Evolutionary conservation across 2,888 invertebrate species (phyloP), one percentile per base, ranked within the genome.

Genomic region (Poecilus cupreus): DNA sequence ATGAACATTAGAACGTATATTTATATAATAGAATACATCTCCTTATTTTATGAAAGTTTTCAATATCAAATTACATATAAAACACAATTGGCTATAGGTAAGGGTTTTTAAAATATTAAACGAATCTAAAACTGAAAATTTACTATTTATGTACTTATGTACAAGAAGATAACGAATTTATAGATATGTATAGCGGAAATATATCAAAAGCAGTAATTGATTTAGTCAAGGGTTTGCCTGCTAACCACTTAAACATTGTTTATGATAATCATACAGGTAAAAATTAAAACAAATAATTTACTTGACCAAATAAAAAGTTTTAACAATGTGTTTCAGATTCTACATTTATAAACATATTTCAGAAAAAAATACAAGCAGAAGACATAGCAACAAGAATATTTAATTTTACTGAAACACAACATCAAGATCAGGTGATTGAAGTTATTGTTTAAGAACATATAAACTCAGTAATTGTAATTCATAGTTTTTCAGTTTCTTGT

Each of bases 401-500:
- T 82, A 89, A 89, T 84, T 83, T 89, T 18, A 80, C 72, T 22
- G 37, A 70, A 57, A 3, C 49, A 3, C 43, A 72, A 8, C 11
- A 80, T 22, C 72, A 80, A 72, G 80, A 80, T 54, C 37, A 37
- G 43, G 68, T 32, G 32, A 6, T 32, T 32, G 5, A 32, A n/a
- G n/a, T 2, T 32, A 32, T 3, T 6, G 1, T 32, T 32, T 8
- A 6, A 49, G 4, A 43, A 32, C 13, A 54, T 16, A 75, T 20
- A 39, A 39, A 16, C 51, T 49, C 20, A 6, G 11, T 16, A 64
- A 22, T 54, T 13, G 75, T 64, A 5, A 0, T 32, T 87, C 88
- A 75, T 86, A 92, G 92, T 93, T 91, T 86, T 92, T 91, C 85
- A 87, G 87, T 13, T 91, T 89, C 84, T 85, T 92, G 20, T 88